Evolutionary conservation across 2,113 vertebrate genomes (phyloP).

Genomic region (Pyrgilauda ruficollis): DNA sequence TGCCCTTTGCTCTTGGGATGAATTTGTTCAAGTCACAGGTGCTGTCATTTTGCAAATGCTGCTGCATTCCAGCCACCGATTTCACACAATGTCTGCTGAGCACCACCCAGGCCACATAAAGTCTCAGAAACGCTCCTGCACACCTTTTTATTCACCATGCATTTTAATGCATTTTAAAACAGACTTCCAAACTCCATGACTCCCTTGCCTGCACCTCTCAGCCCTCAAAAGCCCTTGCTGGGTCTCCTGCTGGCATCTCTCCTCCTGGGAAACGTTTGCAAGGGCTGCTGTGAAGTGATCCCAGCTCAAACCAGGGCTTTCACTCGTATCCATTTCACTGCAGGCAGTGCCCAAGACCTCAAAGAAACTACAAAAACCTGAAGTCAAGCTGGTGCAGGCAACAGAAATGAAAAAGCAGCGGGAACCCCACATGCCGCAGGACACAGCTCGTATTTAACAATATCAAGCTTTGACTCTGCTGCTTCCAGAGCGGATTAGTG

Average conservation of each 20-base stretch:
- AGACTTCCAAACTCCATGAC: neutral
- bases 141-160: neutral
- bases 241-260: neutral
- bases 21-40: neutral
- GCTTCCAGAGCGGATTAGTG: neutral
- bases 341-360: neutral
- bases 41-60: neutral
- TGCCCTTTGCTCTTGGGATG: neutral
- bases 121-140: neutral
- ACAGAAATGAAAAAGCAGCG: neutral
- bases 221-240: neutral
- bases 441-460: neutral
- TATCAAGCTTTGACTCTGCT: neutral
- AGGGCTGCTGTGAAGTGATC: neutral
- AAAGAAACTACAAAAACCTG: neutral
- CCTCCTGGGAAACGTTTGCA: neutral
- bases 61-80: neutral
- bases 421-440: neutral
- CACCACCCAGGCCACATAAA: neutral
- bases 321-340: accelerated
- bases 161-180: neutral
- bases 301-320: neutral
- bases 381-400: neutral
- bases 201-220: neutral
- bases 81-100: neutral